Conservation (phyloP, 2,888 invertebrate genomes). For the Augiades crinisus region DNA sequence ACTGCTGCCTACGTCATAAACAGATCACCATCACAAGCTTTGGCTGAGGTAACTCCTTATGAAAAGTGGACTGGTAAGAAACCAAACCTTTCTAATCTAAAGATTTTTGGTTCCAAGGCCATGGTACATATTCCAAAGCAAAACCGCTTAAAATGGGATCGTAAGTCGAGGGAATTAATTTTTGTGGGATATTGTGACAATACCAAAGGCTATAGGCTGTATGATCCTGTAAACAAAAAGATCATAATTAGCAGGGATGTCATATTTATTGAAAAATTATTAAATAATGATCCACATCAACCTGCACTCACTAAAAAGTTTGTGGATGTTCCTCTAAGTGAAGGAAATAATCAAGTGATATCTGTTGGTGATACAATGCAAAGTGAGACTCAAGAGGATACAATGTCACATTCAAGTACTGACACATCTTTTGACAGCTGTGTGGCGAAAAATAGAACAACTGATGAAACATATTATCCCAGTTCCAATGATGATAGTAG, state of each 20-base stretch:
- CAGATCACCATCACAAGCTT: constrained; percentile 21
- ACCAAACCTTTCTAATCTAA: constrained; percentile 41
- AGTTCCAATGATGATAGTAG: no score
- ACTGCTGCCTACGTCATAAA: constrained; percentile 32
- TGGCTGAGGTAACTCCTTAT: constrained; percentile 39
- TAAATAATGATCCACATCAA: no score
- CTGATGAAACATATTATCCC: background rate
- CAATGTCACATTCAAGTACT: no score
- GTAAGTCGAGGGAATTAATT: constrained; percentile 34
- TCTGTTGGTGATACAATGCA: no score
- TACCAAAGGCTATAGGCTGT: constrained; percentile 33
- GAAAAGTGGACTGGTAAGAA: constrained; percentile 44
- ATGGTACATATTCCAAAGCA: constrained; percentile 47
- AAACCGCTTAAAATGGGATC: constrained; percentile 43
- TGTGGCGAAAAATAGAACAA: no score
- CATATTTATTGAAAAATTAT: constrained; percentile 23
- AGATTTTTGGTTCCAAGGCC: constrained; percentile 46
- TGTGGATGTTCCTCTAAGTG: no score
- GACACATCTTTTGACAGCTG: no score
- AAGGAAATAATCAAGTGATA: no score
- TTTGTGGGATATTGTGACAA: constrained; percentile 44
- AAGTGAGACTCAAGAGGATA: no score
- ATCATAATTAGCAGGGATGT: constrained; percentile 10
- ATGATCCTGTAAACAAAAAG: constrained; percentile 15
- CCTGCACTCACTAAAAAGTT: no score